phyloP scores from a whole-genome alignment of 1,140 invertebrate genomes.

The Drosophila simulans region DNA sequence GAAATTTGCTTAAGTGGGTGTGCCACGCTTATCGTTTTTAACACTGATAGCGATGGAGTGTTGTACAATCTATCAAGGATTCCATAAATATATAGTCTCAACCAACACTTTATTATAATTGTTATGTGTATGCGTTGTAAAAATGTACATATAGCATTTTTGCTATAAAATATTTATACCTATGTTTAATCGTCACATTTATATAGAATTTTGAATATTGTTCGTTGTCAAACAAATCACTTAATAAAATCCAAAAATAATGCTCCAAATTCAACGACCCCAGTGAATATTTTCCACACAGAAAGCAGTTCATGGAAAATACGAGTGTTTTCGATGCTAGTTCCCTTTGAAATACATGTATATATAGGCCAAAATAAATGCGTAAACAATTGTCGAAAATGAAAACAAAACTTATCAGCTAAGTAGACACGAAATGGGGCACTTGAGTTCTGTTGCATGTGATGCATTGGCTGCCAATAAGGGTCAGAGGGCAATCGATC shows the following conservation, averaged over 20 bases:
- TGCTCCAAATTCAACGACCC: slow-evolving; percentile 17
- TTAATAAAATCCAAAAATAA: slow-evolving; percentile 9
- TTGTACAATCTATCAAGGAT: no score
- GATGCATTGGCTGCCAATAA: slow-evolving; percentile 1
- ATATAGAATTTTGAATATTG: background rate
- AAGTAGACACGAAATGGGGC: slow-evolving; percentile 33
- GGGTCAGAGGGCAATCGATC: slow-evolving; percentile 68
- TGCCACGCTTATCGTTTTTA: background rate
- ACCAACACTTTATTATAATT: background rate
- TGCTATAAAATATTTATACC: background rate
- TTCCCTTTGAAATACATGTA: slow-evolving; percentile 2
- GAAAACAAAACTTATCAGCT: slow-evolving; percentile 50
- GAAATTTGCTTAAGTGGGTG: background rate
- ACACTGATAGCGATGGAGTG: background rate
- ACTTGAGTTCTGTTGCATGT: slow-evolving; percentile 10
- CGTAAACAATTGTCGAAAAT: slow-evolving; percentile 58
- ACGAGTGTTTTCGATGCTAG: slow-evolving; percentile 26
- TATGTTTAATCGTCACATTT: background rate
- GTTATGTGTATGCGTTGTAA: background rate
- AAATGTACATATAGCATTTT: background rate
- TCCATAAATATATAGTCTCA: background rate
- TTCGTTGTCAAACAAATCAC: slow-evolving; percentile 25
- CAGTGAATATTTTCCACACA: slow-evolving; percentile 13
- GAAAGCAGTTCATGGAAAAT: slow-evolving; percentile 58
- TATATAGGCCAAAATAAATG: slow-evolving; percentile 68